Base-by-base conservation (phyloP, 2,888 invertebrate species). In the Eudemis profundana region DNA sequence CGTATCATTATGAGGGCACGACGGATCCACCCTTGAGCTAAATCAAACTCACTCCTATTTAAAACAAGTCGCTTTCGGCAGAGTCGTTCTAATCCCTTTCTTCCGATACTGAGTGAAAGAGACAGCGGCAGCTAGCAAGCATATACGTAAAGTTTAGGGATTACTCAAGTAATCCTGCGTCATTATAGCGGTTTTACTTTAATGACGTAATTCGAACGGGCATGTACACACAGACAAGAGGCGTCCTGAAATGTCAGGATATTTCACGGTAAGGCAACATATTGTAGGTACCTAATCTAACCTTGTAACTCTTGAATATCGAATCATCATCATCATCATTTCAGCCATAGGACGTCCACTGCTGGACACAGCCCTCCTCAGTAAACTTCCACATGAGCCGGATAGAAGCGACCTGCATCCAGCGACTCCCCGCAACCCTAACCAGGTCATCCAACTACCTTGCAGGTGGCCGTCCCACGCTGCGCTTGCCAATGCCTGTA, bases 171-270 rank as follows among this genome's bases (percentile, higher is more conserved):
- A 76, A 79, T 77, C 79, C 81, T 79, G 77, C 78, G 74, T 76
- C 79, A 82, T 84, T 78, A 81, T 76, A 71, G 69, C 76, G 74
- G 78, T 79, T 81, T 82, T 76, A 74, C 68, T 68, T 73, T 82
- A 79, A 84, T 82, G 75, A 78, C 71, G 74, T 78, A 78, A 81
- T 84, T 80, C 81, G 79, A 84, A 72, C 81, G 77, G 74, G 75
- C 75, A 74, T 76, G 77, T 79, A 82, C 79, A 15, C 10, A 14
- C 14, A 69, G 70, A 17, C n/a, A n/a, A n/a, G n/a, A n/a, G n/a
- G n/a, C 70, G 54, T n/a, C 61, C 56, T 5, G 70, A 72, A 68
- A 77, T 59, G 57, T 60, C 44, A 38, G 47, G 57, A 61, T 67
- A n/a, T n/a, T n/a, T n/a, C n/a, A n/a, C n/a, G n/a, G n/a, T n/a